A percentile compares a stretch with the other conserved stretches of the same genome.
Conservation (phyloP, 2,113 vertebrate genomes). For the Sminthopsis crassicaudata region DNA sequence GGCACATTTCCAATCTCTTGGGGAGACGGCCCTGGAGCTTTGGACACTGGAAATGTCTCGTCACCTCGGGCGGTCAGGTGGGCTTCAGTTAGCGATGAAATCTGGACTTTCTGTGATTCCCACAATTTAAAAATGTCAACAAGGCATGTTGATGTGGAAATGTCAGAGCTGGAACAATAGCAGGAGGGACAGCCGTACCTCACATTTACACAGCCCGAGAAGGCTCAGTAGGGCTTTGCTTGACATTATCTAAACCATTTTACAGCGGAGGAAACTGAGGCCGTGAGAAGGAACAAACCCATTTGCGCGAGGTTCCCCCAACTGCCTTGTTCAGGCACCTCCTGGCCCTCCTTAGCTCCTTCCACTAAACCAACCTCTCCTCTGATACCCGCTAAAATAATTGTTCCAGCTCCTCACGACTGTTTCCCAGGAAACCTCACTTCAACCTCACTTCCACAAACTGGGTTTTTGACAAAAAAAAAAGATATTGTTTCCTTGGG, state of each 20-base stretch:
- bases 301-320: no score
- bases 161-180: not conserved
- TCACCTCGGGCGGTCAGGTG: slow-evolving; percentile 27
- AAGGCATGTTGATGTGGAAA: slow-evolving; percentile 24
- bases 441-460: slow-evolving; percentile 54
- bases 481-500: slow-evolving; percentile 55
- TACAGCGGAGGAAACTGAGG: no score
- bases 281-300: no score
- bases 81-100: slow-evolving; percentile 29
- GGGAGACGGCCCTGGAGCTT: not conserved
- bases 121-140: slow-evolving; percentile 36
- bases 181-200: no score
- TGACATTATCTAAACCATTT: no score
- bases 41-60: slow-evolving; percentile 20
- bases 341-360: no score
- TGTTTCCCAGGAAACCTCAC: slow-evolving; percentile 47
- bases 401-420: slow-evolving; percentile 46
- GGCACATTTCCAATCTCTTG: slow-evolving; percentile 28
- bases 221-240: no score
- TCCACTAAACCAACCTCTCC: not conserved
- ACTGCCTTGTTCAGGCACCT: no score
- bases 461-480: slow-evolving; percentile 1
- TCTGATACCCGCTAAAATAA: slow-evolving; percentile 16
- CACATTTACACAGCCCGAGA: no score
- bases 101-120: not conserved